Conservation (phyloP, 1,140 invertebrate genomes). For the Leptopilina boulardi region DNA sequence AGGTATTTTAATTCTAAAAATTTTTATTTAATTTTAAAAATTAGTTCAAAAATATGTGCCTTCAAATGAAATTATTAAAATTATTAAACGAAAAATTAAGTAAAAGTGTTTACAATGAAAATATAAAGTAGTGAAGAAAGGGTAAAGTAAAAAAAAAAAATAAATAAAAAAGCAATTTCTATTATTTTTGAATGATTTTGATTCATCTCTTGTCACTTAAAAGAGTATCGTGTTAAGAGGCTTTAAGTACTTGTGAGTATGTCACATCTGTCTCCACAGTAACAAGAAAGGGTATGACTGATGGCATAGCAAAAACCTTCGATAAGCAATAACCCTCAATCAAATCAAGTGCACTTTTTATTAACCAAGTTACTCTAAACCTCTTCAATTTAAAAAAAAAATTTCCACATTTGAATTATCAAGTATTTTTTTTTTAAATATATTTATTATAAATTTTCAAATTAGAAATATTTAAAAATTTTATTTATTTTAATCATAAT, state of each 20-base stretch:
- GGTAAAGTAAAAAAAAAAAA: background rate
- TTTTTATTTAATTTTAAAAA: background rate
- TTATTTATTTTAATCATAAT: no score
- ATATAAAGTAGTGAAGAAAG: no score
- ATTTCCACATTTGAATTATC: no score
- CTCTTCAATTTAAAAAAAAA: no score
- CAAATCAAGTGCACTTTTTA: conserved; percentile 13
- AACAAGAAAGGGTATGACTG: conserved; percentile 24
- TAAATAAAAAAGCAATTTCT: background rate
- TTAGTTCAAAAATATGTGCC: no score
- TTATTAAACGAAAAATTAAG: no score
- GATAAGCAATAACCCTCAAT: conserved; percentile 18
- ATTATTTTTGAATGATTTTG: background rate
- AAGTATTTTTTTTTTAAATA: no score
- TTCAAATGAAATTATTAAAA: no score
- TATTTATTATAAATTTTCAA: no score
- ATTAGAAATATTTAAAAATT: no score
- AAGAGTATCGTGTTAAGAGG: conserved; percentile 6
- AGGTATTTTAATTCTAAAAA: background rate
- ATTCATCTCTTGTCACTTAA: background rate
- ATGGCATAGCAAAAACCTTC: conserved; percentile 6
- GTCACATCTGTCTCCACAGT: background rate
- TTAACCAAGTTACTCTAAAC: background rate
- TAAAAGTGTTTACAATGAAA: background rate
- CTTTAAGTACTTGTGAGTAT: background rate